phyloP scores from a whole-genome alignment of 2,888 invertebrate genomes.

The Pheosia gnoma region DNA sequence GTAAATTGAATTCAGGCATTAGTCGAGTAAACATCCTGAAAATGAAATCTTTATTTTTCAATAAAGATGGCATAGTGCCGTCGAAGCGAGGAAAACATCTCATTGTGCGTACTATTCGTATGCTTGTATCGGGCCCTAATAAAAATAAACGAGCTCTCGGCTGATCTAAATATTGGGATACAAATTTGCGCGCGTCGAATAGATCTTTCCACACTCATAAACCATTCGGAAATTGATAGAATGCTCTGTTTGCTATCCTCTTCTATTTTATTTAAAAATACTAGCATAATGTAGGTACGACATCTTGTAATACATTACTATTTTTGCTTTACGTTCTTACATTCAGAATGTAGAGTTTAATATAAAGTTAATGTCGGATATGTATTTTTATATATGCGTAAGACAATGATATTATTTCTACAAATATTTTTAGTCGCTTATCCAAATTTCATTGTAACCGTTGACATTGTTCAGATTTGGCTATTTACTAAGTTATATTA shows the following conservation, averaged over 20 bases:
- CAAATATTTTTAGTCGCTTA: too few species aligned
- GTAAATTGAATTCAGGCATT: too few species aligned
- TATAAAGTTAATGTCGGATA: too few species aligned
- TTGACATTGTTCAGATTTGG: too few species aligned
- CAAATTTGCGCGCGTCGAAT: slow-evolving; percentile 55
- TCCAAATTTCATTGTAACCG: too few species aligned
- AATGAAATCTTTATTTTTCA: slow-evolving; percentile 22
- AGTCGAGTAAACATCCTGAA: slow-evolving; percentile 6
- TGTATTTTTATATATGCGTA: too few species aligned
- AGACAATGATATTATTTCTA: too few species aligned
- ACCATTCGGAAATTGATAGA: slow-evolving; percentile 25
- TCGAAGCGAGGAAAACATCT: slow-evolving; percentile 46
- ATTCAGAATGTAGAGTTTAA: too few species aligned
- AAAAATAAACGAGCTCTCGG: slow-evolving; percentile 70
- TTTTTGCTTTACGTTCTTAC: too few species aligned
- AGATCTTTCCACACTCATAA: slow-evolving; percentile 42
- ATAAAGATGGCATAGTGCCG: slow-evolving; percentile 25
- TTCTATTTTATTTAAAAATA: slow-evolving; percentile 4
- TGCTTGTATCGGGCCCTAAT: slow-evolving; percentile 70
- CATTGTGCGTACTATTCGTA: slow-evolving; percentile 67
- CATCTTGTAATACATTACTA: too few species aligned
- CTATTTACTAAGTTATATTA: too few species aligned
- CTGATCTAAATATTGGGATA: slow-evolving; percentile 72
- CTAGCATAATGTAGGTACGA: background rate
- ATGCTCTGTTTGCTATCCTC: slow-evolving; percentile 11